Base-by-base conservation (phyloP, 2,888 invertebrate species). In the Netelia melanura region DNA sequence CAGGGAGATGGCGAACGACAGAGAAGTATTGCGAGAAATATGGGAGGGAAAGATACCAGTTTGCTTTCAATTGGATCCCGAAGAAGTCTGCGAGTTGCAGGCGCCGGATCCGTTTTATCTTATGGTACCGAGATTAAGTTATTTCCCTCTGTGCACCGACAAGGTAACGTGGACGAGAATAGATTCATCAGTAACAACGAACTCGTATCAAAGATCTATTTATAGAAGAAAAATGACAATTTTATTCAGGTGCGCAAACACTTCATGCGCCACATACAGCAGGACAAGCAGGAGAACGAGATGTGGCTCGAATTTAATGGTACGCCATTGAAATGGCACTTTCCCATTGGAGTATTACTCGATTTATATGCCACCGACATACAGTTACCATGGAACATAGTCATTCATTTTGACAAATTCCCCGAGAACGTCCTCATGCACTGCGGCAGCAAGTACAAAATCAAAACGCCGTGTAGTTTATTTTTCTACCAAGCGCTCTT, bases 11-110 rank as follows among this genome's bases (percentile, higher is more conserved):
- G 98, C 98, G 86, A 98, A 98, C 92, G 99, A 99, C 94, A 96
- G 98, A 91, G 98, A 99, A 95, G 97, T 99, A 82, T 94, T 99
- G 79, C 95, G 99, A 82, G 98, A 98, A 95, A 96, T 99, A 89
- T 99, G 99, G 99, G 98, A 98, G 90, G 98, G 98, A 25, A 97
- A 98, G 94, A 95, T 99, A 70, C 99, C 99, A 0, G 96, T 99
- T 79, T 98, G 98, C 94, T 99, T 99, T 94, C 96, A 96, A 90
- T 95, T 99, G 71, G 96, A 98, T 90, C 95, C 97, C 48, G 98
- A 98, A 90, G 99, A 99, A 95, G 96, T 98, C 38, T 96, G 96
- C 93, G 97, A 97, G 90, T 95, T 98, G 64, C 98, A 98, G 92
- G 97, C 97, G 89, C 98, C 99, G 10, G 98, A 99, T 93, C 97